Percentiles rank a stretch among this genome's conserved stretches.
phyloP scores from a whole-genome alignment of 1,140 invertebrate species.

The Lasioglossum baleicum region DNA sequence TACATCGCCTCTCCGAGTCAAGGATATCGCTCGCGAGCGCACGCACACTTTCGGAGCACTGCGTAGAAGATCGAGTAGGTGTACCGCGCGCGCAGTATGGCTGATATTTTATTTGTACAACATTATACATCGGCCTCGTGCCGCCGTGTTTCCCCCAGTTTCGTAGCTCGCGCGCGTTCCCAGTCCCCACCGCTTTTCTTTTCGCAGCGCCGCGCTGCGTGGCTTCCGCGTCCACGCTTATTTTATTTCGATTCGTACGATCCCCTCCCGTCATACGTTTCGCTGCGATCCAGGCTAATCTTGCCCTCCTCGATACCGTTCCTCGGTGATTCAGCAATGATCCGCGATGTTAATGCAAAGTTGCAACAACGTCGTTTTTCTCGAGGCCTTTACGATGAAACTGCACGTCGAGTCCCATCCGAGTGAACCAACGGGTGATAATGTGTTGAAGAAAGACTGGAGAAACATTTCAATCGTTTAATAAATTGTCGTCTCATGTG shows the following conservation, averaged over 20 bases:
- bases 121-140: constrained; percentile 56
- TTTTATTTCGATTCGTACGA: constrained; percentile 75
- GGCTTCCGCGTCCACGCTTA: constrained; percentile 57
- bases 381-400: too few relatives aligned
- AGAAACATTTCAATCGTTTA: too few relatives aligned
- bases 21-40: background rate
- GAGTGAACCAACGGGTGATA: too few relatives aligned
- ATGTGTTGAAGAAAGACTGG: too few relatives aligned
- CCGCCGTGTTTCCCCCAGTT: constrained; percentile 26
- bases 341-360: too few relatives aligned
- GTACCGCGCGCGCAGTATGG: constrained; percentile 50
- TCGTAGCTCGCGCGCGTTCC: constrained; percentile 32
- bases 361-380: too few relatives aligned
- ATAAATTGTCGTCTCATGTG: too few relatives aligned
- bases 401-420: too few relatives aligned
- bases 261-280: background rate
- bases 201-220: background rate
- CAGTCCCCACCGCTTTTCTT: constrained; percentile 12
- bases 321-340: background rate
- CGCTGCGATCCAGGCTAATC: background rate
- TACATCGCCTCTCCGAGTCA: background rate
- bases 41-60: constrained; percentile 40
- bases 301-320: background rate
- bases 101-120: constrained; percentile 65
- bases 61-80: constrained; percentile 53